phyloP scores from a whole-genome alignment of 2,888 invertebrate species.

The Meta bourneti region DNA sequence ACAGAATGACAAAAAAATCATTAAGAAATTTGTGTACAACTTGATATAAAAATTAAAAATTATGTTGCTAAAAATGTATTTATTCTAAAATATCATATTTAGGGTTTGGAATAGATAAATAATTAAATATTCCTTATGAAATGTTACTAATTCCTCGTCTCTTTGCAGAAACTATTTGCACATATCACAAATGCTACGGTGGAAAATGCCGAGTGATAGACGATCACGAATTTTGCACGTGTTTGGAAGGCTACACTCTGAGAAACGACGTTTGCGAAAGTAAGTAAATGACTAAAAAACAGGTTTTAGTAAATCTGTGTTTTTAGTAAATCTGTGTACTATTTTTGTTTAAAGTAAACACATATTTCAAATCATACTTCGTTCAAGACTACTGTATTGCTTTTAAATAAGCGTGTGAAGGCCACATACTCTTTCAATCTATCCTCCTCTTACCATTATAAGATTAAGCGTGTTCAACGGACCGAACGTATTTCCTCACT shows the following conservation, averaged over 20 bases:
- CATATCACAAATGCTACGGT: slow-evolving; percentile 27
- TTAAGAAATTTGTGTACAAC: no score
- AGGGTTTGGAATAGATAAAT: no score
- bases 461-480: no score
- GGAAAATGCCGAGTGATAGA: slow-evolving; percentile 34
- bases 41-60: no score
- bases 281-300: neutral
- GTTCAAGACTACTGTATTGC: no score
- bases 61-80: neutral
- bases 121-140: no score
- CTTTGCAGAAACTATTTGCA: slow-evolving; percentile 25
- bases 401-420: no score
- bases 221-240: slow-evolving; percentile 29
- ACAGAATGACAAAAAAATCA: neutral
- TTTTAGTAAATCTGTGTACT: neutral
- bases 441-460: no score
- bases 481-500: no score
- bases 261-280: slow-evolving; percentile 26
- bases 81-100: neutral
- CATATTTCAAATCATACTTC: neutral
- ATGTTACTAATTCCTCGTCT: neutral
- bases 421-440: no score
- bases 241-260: slow-evolving; percentile 6
- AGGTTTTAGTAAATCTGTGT: neutral
- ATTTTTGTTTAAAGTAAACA: neutral